Percentiles rank a stretch among this genome's conserved stretches.
Evolutionary conservation across 2,113 vertebrate species (phyloP).

Genomic region (Toxotes chatareus): DNA sequence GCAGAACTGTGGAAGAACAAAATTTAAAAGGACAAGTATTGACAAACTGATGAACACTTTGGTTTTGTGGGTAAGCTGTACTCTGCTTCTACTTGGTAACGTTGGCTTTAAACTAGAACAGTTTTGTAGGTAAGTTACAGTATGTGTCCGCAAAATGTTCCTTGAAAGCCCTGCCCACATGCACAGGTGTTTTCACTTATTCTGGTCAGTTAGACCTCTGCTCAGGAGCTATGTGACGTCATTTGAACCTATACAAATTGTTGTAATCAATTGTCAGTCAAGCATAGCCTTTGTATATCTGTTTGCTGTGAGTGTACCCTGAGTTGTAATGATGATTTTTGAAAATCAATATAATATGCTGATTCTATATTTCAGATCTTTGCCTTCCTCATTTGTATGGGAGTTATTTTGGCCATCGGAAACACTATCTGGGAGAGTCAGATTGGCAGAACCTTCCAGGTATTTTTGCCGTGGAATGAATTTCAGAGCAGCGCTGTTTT

Average conservation of each 20-base stretch:
- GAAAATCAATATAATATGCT: not conserved
- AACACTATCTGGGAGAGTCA: conserved; percentile 92
- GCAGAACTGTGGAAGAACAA: conserved; percentile 94
- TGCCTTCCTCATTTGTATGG: conserved; percentile 93
- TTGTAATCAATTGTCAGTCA: not conserved
- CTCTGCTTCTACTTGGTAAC: not conserved
- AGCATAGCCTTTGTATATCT: not conserved
- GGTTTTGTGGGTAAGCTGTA: conserved; percentile 91
- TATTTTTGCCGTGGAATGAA: conserved; percentile 90
- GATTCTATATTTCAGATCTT: conserved; percentile 87
- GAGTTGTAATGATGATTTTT: not conserved
- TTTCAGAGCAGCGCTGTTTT: conserved; percentile 82
- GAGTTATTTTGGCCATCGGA: conserved; percentile 91
- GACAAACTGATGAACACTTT: conserved; percentile 95
- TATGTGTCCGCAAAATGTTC: not conserved
- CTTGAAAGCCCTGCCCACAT: not conserved
- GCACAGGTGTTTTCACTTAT: not conserved
- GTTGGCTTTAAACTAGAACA: no score
- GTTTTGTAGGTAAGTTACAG: not conserved
- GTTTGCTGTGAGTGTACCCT: not conserved
- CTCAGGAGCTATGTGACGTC: not conserved
- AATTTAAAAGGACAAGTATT: conserved; percentile 95
- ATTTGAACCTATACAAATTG: not conserved
- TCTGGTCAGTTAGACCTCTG: not conserved
- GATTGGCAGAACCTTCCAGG: conserved; percentile 89